These are phyloP conservation scores for Bombus terrestris DNA, from an alignment of 1,140 invertebrate species.

Conservation along the genomic window DNA sequence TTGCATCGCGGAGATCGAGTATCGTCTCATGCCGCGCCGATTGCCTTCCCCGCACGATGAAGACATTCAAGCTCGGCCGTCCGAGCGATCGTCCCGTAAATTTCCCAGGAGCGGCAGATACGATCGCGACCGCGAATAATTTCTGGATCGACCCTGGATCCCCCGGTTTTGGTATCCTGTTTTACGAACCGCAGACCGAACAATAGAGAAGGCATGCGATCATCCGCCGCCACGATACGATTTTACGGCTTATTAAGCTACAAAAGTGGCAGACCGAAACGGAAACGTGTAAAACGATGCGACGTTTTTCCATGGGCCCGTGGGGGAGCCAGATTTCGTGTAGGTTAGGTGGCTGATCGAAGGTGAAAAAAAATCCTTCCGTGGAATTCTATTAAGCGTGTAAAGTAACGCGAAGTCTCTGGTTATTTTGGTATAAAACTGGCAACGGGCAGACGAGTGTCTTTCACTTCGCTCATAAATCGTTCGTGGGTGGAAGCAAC, in stretches of 20 bases:
- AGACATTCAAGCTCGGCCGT: constrained; percentile 68
- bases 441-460: constrained; percentile 63
- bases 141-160: constrained; percentile 65
- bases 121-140: constrained; percentile 71
- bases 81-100: constrained; percentile 68
- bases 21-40: constrained; percentile 31
- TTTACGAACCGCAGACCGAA: constrained; percentile 38
- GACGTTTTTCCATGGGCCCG: not conserved
- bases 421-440: constrained; percentile 59
- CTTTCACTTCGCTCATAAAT: constrained; percentile 72
- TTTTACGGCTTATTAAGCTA: constrained; percentile 37
- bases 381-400: constrained; percentile 67
- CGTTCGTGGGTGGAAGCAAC: constrained; percentile 70
- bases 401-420: constrained; percentile 58
- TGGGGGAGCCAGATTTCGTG: not conserved
- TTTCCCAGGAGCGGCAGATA: constrained; percentile 67
- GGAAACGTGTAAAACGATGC: not conserved
- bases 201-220: not conserved
- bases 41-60: constrained; percentile 57
- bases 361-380: not conserved
- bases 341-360: not conserved
- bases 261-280: not conserved
- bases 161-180: constrained; percentile 24
- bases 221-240: not conserved
- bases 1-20: constrained; percentile 42